These are phyloP conservation scores for Cloeon dipterum DNA, from an alignment of 2,888 invertebrate species.

Conservation along the genomic window DNA sequence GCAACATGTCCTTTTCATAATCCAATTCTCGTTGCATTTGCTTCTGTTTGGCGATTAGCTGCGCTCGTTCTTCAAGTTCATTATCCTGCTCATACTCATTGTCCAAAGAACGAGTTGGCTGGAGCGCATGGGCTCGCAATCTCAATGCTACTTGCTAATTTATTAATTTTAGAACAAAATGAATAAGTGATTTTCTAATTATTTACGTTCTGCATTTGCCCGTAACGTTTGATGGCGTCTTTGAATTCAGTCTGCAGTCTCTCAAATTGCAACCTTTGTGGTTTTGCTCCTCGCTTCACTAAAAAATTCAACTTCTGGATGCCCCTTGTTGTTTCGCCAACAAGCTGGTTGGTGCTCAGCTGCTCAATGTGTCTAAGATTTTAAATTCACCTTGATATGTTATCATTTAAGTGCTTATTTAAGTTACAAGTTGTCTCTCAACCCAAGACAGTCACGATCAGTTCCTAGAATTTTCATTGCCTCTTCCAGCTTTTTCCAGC, in stretches of 20 bases:
- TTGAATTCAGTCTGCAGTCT: conserved; percentile 63
- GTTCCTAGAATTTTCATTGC: conserved; percentile 53
- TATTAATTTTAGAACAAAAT: conserved; percentile 6
- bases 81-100: conserved; percentile 16
- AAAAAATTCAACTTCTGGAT: conserved; percentile 45
- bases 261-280: conserved; percentile 63
- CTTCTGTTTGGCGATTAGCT: conserved; percentile 13
- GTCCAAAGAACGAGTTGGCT: conserved; percentile 18
- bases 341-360: conserved; percentile 45
- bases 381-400: background rate
- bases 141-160: conserved; percentile 36
- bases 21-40: conserved; percentile 31
- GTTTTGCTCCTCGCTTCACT: conserved; percentile 47
- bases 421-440: conserved; percentile 38
- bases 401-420: no score
- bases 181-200: background rate
- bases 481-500: conserved; percentile 45
- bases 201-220: conserved; percentile 52
- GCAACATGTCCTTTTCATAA: conserved; percentile 55
- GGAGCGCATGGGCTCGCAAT: conserved; percentile 36
- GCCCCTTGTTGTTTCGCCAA: conserved; percentile 47
- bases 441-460: conserved; percentile 40
- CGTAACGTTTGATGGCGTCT: conserved; percentile 53
- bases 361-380: conserved; percentile 42
- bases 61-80: conserved; percentile 9